Percentiles rank a stretch among this genome's conserved stretches.
These are phyloP conservation scores for Otolemur garnettii DNA, from an alignment of 2,113 vertebrate species.

Conservation along the genomic window DNA sequence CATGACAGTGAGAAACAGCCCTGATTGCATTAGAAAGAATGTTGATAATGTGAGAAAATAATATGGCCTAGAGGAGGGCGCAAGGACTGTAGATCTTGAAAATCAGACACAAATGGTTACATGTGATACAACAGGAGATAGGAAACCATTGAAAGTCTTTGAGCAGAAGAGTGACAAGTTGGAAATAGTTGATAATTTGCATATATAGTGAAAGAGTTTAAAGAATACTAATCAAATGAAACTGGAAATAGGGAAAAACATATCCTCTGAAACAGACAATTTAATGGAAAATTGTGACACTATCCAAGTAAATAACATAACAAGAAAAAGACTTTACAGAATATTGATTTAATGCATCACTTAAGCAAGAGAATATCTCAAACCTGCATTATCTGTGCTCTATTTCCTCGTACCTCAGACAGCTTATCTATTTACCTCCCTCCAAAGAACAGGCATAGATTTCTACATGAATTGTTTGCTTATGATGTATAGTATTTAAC, in stretches of 20 bases:
- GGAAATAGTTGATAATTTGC: conserved; percentile 53
- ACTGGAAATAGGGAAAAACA: conserved; percentile 82
- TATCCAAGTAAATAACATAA: conserved; percentile 94
- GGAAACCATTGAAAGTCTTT: not conserved
- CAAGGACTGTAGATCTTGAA: not conserved
- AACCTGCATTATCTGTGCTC: conserved; percentile 94
- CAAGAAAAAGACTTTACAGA: conserved; percentile 93
- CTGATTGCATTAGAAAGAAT: not conserved
- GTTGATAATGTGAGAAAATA: not conserved
- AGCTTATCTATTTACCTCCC: conserved; percentile 91
- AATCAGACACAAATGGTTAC: not conserved
- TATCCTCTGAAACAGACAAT: conserved; percentile 90
- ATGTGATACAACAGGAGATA: not conserved
- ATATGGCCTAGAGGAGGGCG: not conserved
- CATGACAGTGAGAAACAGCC: no score
- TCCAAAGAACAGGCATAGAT: conserved; percentile 85
- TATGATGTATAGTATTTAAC: conserved; percentile 79
- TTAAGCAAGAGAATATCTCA: conserved; percentile 92
- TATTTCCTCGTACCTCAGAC: conserved; percentile 93
- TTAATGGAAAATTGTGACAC: conserved; percentile 92
- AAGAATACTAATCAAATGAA: conserved; percentile 81
- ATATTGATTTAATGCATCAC: conserved; percentile 97
- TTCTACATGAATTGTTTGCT: conserved; percentile 87
- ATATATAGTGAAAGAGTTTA: conserved; percentile 53
- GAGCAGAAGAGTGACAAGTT: not conserved